Evolutionary conservation across 2,797 vertebrate species (phyloP).

Genomic region (Gymnocypris eckloni): DNA sequence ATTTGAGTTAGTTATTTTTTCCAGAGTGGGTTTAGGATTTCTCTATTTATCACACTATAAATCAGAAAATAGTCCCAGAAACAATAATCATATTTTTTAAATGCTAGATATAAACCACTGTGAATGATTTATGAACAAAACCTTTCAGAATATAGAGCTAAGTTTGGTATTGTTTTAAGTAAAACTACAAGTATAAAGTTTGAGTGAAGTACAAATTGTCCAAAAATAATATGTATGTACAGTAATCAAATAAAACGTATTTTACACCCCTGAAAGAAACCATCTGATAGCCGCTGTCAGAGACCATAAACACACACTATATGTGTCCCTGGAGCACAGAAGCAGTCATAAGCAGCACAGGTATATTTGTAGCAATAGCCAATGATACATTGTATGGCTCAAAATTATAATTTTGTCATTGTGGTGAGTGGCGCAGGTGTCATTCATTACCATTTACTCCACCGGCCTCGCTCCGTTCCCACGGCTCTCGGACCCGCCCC

Average conservation of each 20-base stretch:
- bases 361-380: no score
- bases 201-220: not conserved
- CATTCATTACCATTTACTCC: no score
- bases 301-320: not conserved
- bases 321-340: no score
- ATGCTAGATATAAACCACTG: not conserved
- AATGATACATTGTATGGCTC: no score
- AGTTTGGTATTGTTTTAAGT: not conserved
- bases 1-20: not conserved
- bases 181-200: no score
- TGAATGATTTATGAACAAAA: not conserved
- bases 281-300: not conserved
- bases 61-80: no score
- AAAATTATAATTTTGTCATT: no score
- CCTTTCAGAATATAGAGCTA: not conserved
- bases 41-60: not conserved
- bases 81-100: not conserved
- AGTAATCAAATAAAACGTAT: not conserved
- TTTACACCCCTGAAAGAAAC: slow-evolving; percentile 1
- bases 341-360: no score
- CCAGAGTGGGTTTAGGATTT: not conserved
- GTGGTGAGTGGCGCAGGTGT: no score
- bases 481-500: no score
- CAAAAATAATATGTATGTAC: not conserved
- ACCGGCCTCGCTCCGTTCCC: no score